Percentiles rank a stretch among this genome's conserved stretches.
phyloP scores from a whole-genome alignment of 2,797 vertebrate genomes.

The Anisognathus igniventris region DNA sequence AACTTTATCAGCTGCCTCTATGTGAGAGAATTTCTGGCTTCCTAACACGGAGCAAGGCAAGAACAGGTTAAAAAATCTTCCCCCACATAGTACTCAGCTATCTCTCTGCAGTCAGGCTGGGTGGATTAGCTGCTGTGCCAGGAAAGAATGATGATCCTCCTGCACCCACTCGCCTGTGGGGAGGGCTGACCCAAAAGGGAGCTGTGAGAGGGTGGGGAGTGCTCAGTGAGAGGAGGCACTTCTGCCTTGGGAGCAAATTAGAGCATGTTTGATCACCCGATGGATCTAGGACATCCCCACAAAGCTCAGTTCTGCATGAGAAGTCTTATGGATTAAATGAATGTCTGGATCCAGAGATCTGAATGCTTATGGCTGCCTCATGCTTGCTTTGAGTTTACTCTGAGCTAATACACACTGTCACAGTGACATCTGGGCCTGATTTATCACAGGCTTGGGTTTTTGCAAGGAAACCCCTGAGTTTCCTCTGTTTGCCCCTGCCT shows the following conservation, averaged over 20 bases:
- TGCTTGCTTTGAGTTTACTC: neutral
- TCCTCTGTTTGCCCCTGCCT: neutral
- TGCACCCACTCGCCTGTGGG: neutral
- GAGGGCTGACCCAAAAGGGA: conserved; percentile 36
- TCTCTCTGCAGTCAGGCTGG: neutral
- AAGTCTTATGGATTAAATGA: neutral
- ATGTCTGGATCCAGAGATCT: neutral
- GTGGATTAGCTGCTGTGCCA: conserved; percentile 36
- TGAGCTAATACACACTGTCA: neutral
- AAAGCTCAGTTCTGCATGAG: neutral
- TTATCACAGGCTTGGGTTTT: neutral
- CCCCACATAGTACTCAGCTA: neutral
- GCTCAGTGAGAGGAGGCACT: neutral
- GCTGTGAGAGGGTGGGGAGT: neutral
- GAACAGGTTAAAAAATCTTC: neutral
- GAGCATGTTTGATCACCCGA: neutral
- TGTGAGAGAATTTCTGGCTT: neutral
- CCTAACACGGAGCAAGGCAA: neutral
- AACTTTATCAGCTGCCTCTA: neutral
- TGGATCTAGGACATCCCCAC: neutral
- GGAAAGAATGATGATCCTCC: conserved; percentile 31
- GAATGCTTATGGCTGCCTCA: neutral
- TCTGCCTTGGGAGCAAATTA: neutral
- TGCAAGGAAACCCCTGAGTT: neutral
- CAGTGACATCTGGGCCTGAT: rapidly evolving